A percentile compares a stretch with the other conserved stretches of the same genome.
phyloP scores from a whole-genome alignment of 2,113 vertebrate species.

The Myodes glareolus region DNA sequence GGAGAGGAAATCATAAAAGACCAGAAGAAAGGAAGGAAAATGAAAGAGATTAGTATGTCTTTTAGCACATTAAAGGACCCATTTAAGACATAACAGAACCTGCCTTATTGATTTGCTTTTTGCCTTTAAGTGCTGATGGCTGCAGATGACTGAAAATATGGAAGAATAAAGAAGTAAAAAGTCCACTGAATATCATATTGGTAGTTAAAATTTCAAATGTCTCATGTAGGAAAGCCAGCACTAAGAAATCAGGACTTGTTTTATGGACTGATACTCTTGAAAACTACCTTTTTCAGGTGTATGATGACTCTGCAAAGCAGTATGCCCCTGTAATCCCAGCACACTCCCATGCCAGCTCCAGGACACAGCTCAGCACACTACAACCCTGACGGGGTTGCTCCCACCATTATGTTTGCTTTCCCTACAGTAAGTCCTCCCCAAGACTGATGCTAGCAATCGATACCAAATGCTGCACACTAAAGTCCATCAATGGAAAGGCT shows the following conservation, averaged over 20 bases:
- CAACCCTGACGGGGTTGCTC: rapidly evolving
- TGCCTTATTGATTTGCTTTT: background rate
- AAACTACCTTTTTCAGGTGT: background rate
- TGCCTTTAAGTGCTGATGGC: background rate
- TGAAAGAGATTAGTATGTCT: background rate
- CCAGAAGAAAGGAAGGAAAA: background rate
- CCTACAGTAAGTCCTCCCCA: background rate
- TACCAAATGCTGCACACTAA: conserved; percentile 55
- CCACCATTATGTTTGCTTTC: background rate
- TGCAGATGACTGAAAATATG: background rate
- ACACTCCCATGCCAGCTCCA: background rate
- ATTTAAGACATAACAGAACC: background rate
- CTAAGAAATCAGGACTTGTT: background rate
- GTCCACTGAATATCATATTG: conserved; percentile 2
- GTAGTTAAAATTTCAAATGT: background rate
- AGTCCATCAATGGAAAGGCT: conserved; percentile 73
- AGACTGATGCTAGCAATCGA: conserved; percentile 37
- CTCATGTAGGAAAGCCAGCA: background rate
- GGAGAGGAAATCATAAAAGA: background rate
- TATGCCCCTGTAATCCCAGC: background rate
- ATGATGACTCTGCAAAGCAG: background rate
- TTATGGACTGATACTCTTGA: background rate
- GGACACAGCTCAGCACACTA: background rate
- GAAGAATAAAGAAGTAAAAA: background rate
- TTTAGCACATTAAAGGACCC: background rate